Base-by-base conservation (phyloP, 64 coral and sea anemone species). In the Stichodactyla helianthus region DNA sequence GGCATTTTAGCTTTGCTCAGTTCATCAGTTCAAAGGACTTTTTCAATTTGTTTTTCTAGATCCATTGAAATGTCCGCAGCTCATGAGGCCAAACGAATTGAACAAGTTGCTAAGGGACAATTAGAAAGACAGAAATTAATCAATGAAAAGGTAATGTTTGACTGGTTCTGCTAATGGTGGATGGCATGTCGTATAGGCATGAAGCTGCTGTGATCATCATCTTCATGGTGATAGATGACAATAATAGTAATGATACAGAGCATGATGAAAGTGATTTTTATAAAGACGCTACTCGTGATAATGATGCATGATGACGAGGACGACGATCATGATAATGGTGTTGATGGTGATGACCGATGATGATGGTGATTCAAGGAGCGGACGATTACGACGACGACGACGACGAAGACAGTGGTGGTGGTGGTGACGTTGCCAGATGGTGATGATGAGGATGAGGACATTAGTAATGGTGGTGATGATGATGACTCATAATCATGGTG, bases 111-210 rank as follows among this genome's bases (percentile, higher is more conserved):
- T 6, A 92, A 87, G 85, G 96, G 96, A 71, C 60, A 87, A 65
- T 84, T 98, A 77, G 96, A 98, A 89, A 94, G 96, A 88, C 96
- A 98, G 86, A 98, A 98, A 84, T 88, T 98, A 12, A 87, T 87
- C 4, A 95, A 98, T 77, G 90, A 98, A 85, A 95, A 95, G 95
- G 95, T 93, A 74, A 13, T 31, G 68, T 11, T 31, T 74, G 25
- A 74, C 68, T 10, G 22, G 10, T 2, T 44, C 35, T 44, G 35
- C 35, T 44, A 3, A 44, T 44, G 35, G 22, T 65, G 22, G 62
- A 19, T 60, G 14, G 59, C 14, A 60, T 15, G 13, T 60, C 14
- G 59, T 13, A 15, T 60, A 5, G 18, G 5, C 5, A 60, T n/a
- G 59, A 85, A 44, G 35, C 0, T 54, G 19, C 20, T 35, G 79